Base-by-base conservation (phyloP, 2,113 vertebrate genomes). In the Macrotis lagotis region DNA sequence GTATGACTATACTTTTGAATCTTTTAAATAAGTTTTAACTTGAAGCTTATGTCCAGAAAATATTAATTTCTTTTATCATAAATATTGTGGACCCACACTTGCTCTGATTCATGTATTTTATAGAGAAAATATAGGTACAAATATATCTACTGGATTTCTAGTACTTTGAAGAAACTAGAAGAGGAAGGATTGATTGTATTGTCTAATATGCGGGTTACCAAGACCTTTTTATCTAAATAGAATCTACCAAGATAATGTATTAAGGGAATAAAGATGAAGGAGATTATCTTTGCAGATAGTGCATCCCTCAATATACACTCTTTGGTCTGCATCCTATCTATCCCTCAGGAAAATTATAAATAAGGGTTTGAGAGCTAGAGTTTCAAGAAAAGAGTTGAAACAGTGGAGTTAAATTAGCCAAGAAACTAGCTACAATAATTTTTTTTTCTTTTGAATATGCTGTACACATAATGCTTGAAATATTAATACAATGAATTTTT, bases 381-480 rank as follows among this genome's bases (percentile, higher is more conserved):
- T 66, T 66, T 31, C 59, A 74, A 19, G 31, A n/a, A 74, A n/a
- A 74, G 10, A 12, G 31, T 74, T n/a, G 3, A 4, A n/a, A 74
- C 31, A 31, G 3, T 74, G 14, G 3, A 74, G 14, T n/a, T 74
- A n/a, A n/a, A 74, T 19, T 1, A 19, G 59, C 12, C 37, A 37
- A 74, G 37, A n/a, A 74, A 90, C 19, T 93, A 53, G 50, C 92
- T 31, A 83, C 53, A 92, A 24, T 51, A 95, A n/a, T 55, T 44
- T 26, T 3, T 74, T 92, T 9, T 93, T 5, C 48, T 96, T 37
- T 94, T 94, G 24, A 83, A 88, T 92, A 94, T 37, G 11, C 50
- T 96, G 6, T 90, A 88, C 37, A 92, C 31, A 22, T 26, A 44
- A 92, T 66, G 91, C 11, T 95, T 95, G 74, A 95, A 95, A 66